These are phyloP conservation scores for Phylloscopus whistleri DNA, from an alignment of 2,113 vertebrate species.

Conservation along the genomic window DNA sequence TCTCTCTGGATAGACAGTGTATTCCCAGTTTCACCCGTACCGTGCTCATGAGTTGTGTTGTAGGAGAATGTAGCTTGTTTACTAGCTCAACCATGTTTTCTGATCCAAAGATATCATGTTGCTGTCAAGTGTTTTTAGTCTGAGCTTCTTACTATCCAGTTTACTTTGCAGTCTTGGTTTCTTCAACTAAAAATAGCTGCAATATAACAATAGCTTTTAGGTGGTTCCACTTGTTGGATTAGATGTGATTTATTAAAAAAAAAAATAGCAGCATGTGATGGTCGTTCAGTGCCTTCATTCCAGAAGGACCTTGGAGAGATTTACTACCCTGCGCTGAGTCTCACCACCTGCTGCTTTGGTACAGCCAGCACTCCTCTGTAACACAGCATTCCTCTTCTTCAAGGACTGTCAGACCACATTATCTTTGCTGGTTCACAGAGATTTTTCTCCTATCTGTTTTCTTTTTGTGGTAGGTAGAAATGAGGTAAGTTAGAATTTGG, in stretches of 20 bases:
- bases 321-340: background rate
- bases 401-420: background rate
- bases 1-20: background rate
- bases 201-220: constrained; percentile 21
- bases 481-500: background rate
- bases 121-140: constrained; percentile 38
- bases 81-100: background rate
- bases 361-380: background rate
- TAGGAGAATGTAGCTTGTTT: background rate
- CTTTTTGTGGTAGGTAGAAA: background rate
- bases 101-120: constrained; percentile 16
- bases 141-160: constrained; percentile 3
- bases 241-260: background rate
- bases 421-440: background rate
- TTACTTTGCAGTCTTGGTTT: constrained; percentile 13
- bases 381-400: background rate
- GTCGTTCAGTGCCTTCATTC: background rate
- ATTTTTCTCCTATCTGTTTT: background rate
- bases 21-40: background rate
- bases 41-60: background rate
- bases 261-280: background rate
- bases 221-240: background rate
- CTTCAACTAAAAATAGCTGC: constrained; percentile 7
- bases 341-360: background rate
- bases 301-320: background rate